phyloP scores from a whole-genome alignment of 1,140 invertebrate species.

The Drosophila subpulchrella region DNA sequence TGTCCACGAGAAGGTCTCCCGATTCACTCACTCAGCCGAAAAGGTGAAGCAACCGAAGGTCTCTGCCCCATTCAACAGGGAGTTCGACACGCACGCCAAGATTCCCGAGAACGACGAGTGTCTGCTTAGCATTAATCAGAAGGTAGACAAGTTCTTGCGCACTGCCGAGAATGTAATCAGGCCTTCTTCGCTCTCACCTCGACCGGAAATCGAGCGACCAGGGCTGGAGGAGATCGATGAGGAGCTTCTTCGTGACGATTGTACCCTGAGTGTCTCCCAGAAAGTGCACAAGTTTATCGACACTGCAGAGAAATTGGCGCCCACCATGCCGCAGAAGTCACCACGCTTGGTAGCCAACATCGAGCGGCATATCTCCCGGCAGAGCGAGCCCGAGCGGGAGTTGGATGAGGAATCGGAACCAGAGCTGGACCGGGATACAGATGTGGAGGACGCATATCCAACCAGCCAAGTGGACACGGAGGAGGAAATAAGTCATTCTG shows the following conservation, averaged over 20 bases:
- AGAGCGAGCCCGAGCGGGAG: conserved; percentile 47
- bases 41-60: conserved; percentile 77
- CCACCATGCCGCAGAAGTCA: conserved; percentile 75
- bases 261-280: conserved; percentile 86
- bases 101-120: conserved; percentile 87
- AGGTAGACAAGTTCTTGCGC: conserved; percentile 88
- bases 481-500: conserved; percentile 4
- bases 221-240: conserved; percentile 86
- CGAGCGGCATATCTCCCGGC: conserved; percentile 85
- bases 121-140: conserved; percentile 88
- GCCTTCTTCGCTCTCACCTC: conserved; percentile 74
- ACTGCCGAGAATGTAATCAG: conserved; percentile 87
- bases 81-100: conserved; percentile 76
- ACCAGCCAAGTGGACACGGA: conserved; percentile 13
- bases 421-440: conserved; percentile 50
- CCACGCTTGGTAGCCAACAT: conserved; percentile 83
- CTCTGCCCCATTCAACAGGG: conserved; percentile 67
- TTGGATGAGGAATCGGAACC: conserved; percentile 49
- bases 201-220: conserved; percentile 85
- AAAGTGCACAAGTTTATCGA: conserved; percentile 87
- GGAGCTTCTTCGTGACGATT: conserved; percentile 86
- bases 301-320: conserved; percentile 86
- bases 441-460: conserved; percentile 13
- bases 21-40: conserved; percentile 85
- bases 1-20: conserved; percentile 87